These are phyloP conservation scores for Caenorhabditis angaria DNA, from an alignment of 2,888 invertebrate genomes.

Conservation along the genomic window DNA sequence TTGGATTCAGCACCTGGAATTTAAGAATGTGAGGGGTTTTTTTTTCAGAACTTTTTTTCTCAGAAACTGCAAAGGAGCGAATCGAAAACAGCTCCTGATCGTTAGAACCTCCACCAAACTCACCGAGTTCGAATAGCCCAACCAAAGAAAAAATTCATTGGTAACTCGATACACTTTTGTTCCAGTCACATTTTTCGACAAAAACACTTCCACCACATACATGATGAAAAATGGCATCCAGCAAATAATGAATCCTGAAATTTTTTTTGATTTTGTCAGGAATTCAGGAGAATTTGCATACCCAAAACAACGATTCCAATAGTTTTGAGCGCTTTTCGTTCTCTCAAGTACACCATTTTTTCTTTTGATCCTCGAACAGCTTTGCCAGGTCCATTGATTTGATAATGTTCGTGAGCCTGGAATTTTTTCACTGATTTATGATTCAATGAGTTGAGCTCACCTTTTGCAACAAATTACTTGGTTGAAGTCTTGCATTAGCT, in stretches of 20 bases:
- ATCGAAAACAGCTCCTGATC: neutral
- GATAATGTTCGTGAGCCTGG: constrained; percentile 64
- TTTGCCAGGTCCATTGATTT: constrained; percentile 65
- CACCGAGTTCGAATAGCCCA: constrained; percentile 73
- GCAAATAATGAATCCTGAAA: constrained; percentile 72
- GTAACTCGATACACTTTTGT: constrained; percentile 55
- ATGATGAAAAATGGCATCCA: constrained; percentile 74
- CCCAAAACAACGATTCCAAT: constrained; percentile 72
- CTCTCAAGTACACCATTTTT: constrained; percentile 71
- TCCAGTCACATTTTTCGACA: constrained; percentile 38
- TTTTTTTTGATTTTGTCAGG: neutral
- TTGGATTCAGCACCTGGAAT: constrained; percentile 68
- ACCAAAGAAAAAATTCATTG: constrained; percentile 72
- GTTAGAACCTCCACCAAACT: no score
- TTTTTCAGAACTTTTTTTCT: no score
- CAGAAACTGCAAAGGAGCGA: no score
- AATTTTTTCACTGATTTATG: constrained; percentile 6
- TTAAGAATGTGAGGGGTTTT: neutral
- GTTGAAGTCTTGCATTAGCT: constrained; percentile 57
- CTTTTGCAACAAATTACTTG: constrained; percentile 56
- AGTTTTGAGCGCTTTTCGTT: constrained; percentile 72
- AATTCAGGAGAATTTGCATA: constrained; percentile 17
- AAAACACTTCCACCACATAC: constrained; percentile 71
- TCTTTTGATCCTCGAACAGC: constrained; percentile 70
- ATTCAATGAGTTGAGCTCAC: constrained; percentile 2